Evolutionary conservation across 2,797 vertebrate species (phyloP).

Genomic region (Nyctibius grandis): DNA sequence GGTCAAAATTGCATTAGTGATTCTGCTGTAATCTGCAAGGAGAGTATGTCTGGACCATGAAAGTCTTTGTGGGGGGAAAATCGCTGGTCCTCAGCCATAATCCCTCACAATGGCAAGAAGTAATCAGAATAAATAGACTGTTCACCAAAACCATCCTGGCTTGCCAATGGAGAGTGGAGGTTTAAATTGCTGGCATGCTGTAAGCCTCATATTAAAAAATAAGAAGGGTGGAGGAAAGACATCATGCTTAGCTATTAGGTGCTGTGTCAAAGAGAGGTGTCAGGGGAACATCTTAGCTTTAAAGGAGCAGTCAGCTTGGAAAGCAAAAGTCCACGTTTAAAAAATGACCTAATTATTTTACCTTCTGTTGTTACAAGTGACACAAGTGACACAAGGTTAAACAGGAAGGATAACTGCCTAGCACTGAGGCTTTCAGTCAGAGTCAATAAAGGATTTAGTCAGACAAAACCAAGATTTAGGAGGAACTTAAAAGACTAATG

Average conservation of each 20-base stretch:
- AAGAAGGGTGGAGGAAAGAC: background rate
- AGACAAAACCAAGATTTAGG: background rate
- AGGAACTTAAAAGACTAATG: background rate
- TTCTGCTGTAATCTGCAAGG: slow-evolving; percentile 7
- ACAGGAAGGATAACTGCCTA: background rate
- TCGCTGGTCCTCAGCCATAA: background rate
- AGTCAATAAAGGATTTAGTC: background rate
- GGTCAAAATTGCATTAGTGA: slow-evolving; percentile 27
- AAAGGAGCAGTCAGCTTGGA: background rate
- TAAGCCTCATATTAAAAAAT: background rate
- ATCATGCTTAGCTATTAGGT: background rate
- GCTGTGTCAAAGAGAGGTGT: background rate
- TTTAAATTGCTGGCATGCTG: background rate
- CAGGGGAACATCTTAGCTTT: background rate
- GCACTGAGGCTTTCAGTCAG: background rate
- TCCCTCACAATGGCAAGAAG: background rate
- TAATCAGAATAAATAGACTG: background rate
- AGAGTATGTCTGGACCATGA: background rate
- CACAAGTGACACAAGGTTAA: slow-evolving; percentile 9
- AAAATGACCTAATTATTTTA: slow-evolving; percentile 28
- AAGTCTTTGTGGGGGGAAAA: background rate
- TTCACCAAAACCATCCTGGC: background rate
- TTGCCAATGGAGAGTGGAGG: background rate
- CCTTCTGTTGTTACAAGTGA: slow-evolving; percentile 11
- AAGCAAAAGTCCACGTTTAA: background rate